phyloP scores from a whole-genome alignment of 2,113 vertebrate genomes.

The Dasyornis broadbenti region DNA sequence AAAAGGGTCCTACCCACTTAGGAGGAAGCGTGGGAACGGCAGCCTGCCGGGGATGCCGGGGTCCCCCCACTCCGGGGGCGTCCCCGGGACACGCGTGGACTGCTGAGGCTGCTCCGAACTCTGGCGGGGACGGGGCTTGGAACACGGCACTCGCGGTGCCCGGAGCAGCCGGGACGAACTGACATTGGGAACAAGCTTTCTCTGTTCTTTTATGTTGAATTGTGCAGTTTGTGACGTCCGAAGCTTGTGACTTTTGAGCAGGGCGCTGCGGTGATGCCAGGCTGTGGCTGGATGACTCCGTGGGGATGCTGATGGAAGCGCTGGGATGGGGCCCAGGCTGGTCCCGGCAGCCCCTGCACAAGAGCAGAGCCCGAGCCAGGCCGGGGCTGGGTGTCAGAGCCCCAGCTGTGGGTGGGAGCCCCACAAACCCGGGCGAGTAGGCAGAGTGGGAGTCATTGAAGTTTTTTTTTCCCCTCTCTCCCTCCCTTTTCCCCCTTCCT shows the following conservation, averaged over 20 bases:
- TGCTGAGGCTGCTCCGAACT: not conserved
- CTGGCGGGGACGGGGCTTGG: not conserved
- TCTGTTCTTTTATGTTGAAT: not conserved
- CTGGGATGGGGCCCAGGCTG: not conserved
- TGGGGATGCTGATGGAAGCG: not conserved
- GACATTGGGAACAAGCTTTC: constrained; percentile 2
- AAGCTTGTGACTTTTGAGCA: constrained; percentile 49
- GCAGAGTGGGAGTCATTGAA: not conserved
- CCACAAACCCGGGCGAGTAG: not conserved
- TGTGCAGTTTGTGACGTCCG: constrained; percentile 21
- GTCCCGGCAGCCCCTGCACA: not conserved
- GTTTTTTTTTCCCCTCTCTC: not conserved
- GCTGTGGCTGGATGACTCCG: not conserved
- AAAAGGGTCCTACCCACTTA: not conserved
- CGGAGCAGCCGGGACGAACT: not conserved
- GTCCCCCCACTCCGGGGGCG: not conserved
- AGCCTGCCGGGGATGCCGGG: not conserved
- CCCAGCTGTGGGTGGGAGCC: not conserved
- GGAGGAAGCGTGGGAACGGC: not conserved
- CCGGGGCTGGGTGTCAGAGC: not conserved
- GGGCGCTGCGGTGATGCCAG: not conserved
- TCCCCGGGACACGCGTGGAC: not conserved
- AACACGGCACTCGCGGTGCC: not conserved
- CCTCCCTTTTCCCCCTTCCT: accelerated
- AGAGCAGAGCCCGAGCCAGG: not conserved